These are phyloP conservation scores for Aethina tumida DNA, from an alignment of 1,140 invertebrate genomes.

Conservation along the genomic window DNA sequence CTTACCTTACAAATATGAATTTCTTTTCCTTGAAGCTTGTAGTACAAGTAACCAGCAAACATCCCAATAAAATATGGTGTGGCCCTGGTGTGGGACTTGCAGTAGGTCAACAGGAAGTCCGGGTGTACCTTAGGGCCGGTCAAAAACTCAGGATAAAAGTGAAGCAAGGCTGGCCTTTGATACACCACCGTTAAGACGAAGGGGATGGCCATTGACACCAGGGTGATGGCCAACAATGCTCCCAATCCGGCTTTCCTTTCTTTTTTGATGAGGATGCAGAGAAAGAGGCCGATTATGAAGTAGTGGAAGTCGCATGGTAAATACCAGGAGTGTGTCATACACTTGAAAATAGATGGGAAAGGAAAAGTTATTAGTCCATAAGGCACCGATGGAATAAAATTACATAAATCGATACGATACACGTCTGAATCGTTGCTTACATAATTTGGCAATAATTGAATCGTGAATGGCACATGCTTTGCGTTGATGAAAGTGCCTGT, in stretches of 20 bases:
- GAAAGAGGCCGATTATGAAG: slow-evolving; percentile 50
- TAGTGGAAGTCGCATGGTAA: slow-evolving; percentile 69
- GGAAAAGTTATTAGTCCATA: no score
- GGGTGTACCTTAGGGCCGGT: slow-evolving; percentile 35
- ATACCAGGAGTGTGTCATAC: slow-evolving; percentile 65
- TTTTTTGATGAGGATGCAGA: slow-evolving; percentile 42
- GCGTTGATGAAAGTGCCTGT: no score
- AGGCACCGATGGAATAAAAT: background rate
- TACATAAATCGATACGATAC: background rate
- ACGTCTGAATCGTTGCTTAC: background rate
- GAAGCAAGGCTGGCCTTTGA: slow-evolving; percentile 37
- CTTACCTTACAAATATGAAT: slow-evolving; percentile 35
- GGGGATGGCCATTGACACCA: slow-evolving; percentile 32
- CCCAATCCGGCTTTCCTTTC: slow-evolving; percentile 25
- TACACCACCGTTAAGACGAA: slow-evolving; percentile 40
- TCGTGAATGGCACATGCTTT: no score
- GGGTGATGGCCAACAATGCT: slow-evolving; percentile 13
- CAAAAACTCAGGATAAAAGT: slow-evolving; percentile 44
- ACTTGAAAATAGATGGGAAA: slow-evolving; percentile 41
- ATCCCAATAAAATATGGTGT: slow-evolving; percentile 44
- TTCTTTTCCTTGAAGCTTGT: slow-evolving; percentile 29
- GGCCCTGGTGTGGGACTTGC: slow-evolving; percentile 44
- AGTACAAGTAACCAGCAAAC: slow-evolving; percentile 39
- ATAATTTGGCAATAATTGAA: no score
- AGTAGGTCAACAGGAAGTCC: slow-evolving; percentile 42